Conservation (phyloP, 2,888 invertebrate species). For the Melikaiella ostensackeni region DNA sequence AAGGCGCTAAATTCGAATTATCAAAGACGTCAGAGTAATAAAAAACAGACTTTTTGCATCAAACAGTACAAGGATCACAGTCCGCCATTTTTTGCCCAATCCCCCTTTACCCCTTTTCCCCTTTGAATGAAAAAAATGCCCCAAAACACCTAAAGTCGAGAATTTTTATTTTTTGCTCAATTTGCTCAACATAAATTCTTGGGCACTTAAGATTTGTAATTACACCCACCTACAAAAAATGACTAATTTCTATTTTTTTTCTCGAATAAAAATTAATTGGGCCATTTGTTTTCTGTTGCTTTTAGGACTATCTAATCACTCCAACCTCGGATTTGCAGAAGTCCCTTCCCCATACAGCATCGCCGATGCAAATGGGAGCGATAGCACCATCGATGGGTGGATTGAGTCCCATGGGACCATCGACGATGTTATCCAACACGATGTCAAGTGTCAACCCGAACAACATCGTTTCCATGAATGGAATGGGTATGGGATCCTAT, state of each 20-base stretch:
- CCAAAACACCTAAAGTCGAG: too few relatives aligned
- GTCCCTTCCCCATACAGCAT: slow-evolving; percentile 73
- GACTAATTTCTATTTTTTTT: neutral
- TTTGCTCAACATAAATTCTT: too few relatives aligned
- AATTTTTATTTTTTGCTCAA: too few relatives aligned
- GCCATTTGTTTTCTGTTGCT: slow-evolving; percentile 28
- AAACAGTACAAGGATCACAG: too few relatives aligned
- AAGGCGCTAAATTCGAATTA: too few relatives aligned
- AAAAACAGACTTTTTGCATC: too few relatives aligned
- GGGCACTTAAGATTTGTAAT: too few relatives aligned
- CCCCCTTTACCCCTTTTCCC: too few relatives aligned
- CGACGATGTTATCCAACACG: slow-evolving; percentile 73
- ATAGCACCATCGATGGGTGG: slow-evolving; percentile 75
- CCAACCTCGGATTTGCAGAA: slow-evolving; percentile 74
- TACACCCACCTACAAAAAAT: too few relatives aligned
- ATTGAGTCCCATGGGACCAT: slow-evolving; percentile 74
- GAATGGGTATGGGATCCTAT: slow-evolving; percentile 75
- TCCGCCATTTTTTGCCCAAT: too few relatives aligned
- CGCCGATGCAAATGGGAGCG: slow-evolving; percentile 75
- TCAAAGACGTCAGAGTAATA: too few relatives aligned
- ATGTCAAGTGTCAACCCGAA: slow-evolving; percentile 75
- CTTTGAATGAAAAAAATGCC: too few relatives aligned
- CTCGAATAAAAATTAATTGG: neutral
- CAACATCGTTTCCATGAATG: slow-evolving; percentile 76
- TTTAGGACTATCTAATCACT: slow-evolving; percentile 73